Evolutionary conservation across 2,113 vertebrate species (phyloP).

Genomic region (Odocoileus virginianus): DNA sequence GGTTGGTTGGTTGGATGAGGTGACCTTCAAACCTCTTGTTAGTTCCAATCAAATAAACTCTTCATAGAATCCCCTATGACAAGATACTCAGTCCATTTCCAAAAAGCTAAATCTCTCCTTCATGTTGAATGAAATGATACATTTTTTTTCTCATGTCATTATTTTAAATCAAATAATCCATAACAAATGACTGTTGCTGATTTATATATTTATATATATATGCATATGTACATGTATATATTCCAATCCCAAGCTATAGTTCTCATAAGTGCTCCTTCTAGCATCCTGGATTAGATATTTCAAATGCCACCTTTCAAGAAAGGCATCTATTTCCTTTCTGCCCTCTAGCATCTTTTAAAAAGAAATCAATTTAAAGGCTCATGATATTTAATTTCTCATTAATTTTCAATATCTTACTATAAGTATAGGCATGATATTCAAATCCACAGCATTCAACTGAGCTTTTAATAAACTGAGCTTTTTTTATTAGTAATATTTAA

Average conservation of each 20-base stretch:
- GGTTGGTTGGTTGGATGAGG: background rate
- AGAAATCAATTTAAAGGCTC: background rate
- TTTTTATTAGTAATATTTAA: constrained; percentile 1
- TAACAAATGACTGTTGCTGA: constrained; percentile 18
- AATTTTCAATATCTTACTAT: constrained; percentile 7
- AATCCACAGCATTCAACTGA: background rate
- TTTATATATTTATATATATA: background rate
- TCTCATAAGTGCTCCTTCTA: constrained; percentile 44
- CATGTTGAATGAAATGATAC: background rate
- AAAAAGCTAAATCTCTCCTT: background rate
- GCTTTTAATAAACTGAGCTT: background rate
- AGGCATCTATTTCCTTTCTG: background rate
- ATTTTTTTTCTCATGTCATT: background rate
- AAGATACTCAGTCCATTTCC: background rate
- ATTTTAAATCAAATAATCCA: constrained; percentile 52
- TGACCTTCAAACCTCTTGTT: background rate
- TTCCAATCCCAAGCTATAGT: constrained; percentile 64
- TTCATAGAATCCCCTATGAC: background rate
- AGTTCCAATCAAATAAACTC: background rate
- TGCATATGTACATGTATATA: background rate
- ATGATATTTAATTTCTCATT: constrained; percentile 44
- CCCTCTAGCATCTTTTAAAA: constrained; percentile 43
- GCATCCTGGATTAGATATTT: background rate
- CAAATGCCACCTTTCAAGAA: constrained; percentile 39
- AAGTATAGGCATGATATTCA: background rate